Percentiles rank a stretch among this genome's conserved stretches.
Conservation (phyloP, 1,140 invertebrate species). For the Tenebrio molitor region DNA sequence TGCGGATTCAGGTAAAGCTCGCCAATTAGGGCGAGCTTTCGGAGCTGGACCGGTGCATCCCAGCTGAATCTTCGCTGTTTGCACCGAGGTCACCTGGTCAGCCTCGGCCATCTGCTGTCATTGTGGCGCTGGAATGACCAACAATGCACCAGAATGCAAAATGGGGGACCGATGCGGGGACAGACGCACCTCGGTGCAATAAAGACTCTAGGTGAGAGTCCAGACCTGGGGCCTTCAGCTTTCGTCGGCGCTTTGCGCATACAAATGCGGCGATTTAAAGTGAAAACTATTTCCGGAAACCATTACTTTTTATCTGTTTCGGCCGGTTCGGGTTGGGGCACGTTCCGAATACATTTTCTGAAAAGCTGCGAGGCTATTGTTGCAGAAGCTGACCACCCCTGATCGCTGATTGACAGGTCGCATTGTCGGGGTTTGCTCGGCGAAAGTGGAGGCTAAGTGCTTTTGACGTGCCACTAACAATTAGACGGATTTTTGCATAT, state of each 20-base stretch:
- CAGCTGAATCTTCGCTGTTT: constrained; percentile 46
- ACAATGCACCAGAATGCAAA: constrained; percentile 39
- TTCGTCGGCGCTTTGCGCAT: no score
- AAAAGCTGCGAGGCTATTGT: constrained; percentile 30
- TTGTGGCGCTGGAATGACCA: constrained; percentile 62
- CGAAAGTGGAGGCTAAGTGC: constrained; percentile 18
- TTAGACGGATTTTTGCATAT: constrained; percentile 41
- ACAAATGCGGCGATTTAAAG: constrained; percentile 23
- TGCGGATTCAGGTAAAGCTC: background rate
- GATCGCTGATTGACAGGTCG: constrained; percentile 32
- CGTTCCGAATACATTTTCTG: constrained; percentile 19
- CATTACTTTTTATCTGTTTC: constrained; percentile 24
- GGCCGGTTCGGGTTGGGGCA: no score
- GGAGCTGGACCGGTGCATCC: constrained; percentile 2
- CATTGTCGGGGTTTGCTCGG: constrained; percentile 25
- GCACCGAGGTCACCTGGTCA: constrained; percentile 60
- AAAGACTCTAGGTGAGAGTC: no score
- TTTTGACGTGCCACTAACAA: constrained; percentile 45
- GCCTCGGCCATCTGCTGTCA: constrained; percentile 61
- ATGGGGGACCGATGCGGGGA: constrained; percentile 47
- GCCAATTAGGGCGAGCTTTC: constrained; percentile 19
- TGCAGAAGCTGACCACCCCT: constrained; percentile 35
- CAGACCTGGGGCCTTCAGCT: no score
- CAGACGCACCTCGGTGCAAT: no score
- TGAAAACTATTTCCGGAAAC: constrained; percentile 31